Evolutionary conservation across 2,888 invertebrate genomes (phyloP).

Genomic region (Steinernema hermaphroditum): DNA sequence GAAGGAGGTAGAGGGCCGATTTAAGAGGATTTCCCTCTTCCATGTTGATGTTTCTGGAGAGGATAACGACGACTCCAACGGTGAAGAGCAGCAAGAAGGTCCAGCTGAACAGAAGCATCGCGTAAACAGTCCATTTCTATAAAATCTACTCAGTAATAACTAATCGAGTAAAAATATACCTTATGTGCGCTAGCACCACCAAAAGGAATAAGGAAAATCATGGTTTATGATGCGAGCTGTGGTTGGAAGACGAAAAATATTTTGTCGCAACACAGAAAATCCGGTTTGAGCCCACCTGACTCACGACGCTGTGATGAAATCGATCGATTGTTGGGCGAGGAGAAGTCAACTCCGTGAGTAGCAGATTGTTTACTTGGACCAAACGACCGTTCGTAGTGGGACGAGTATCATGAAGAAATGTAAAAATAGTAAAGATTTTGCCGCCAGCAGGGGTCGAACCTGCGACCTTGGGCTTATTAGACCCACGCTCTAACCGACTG

Average conservation of each 20-base stretch:
- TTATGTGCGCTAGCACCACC: not conserved
- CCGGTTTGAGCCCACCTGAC: not conserved
- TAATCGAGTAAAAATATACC: not conserved
- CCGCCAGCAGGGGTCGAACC: constrained; percentile 42
- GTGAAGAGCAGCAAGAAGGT: not conserved
- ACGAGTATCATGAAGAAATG: too few species aligned
- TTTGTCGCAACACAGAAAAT: not conserved
- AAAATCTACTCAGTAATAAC: not conserved
- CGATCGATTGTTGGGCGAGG: not conserved
- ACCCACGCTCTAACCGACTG: constrained; percentile 43
- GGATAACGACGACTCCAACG: not conserved
- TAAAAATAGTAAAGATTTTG: too few species aligned
- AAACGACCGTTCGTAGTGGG: too few species aligned
- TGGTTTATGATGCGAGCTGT: not conserved
- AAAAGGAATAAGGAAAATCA: not conserved
- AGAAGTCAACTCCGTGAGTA: not conserved
- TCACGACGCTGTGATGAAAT: not conserved
- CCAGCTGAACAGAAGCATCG: not conserved
- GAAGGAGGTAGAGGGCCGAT: not conserved
- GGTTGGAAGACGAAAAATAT: not conserved
- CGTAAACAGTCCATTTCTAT: not conserved
- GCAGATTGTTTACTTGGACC: not conserved
- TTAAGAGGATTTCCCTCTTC: not conserved
- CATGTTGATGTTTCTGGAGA: not conserved
- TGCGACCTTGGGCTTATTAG: constrained; percentile 43